Evolutionary conservation across 2,888 invertebrate species (phyloP).

Genomic region (Copidosoma aretas): DNA sequence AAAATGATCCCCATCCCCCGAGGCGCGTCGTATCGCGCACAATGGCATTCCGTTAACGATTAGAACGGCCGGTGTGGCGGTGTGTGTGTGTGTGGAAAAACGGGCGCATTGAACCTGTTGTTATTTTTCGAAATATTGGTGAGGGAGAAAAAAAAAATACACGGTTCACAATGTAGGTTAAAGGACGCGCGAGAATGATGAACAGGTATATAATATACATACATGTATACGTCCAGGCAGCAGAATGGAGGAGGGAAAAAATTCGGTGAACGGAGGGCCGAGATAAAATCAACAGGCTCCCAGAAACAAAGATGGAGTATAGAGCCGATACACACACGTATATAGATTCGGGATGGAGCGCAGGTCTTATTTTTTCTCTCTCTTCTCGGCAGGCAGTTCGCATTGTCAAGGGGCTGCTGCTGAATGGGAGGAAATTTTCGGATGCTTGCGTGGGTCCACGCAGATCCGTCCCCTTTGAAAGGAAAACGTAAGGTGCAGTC

Average conservation of each 20-base stretch:
- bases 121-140: slow-evolving; percentile 26
- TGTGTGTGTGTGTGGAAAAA: slow-evolving; percentile 14
- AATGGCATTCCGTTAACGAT: slow-evolving; percentile 32
- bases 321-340: slow-evolving; percentile 44
- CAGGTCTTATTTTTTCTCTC: slow-evolving; percentile 31
- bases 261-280: slow-evolving; percentile 9
- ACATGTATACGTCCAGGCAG: neutral
- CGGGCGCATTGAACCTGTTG: slow-evolving; percentile 22
- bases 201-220: neutral
- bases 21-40: slow-evolving; percentile 9
- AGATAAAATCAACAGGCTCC: slow-evolving; percentile 57
- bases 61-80: too few species aligned
- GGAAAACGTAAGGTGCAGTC: slow-evolving; percentile 57
- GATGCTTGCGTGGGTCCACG: slow-evolving; percentile 23
- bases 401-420: slow-evolving; percentile 22
- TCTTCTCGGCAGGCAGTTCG: slow-evolving; percentile 38
- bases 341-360: slow-evolving; percentile 34
- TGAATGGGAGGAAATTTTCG: slow-evolving; percentile 45
- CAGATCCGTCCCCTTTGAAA: slow-evolving; percentile 4
- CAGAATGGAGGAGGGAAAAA: neutral
- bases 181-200: slow-evolving; percentile 17
- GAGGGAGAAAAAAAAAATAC: slow-evolving; percentile 20
- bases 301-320: slow-evolving; percentile 39
- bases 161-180: slow-evolving; percentile 21
- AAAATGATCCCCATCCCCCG: too few species aligned